Conservation (phyloP, 2,797 vertebrate genomes). For the Sebastes nivosus region DNA sequence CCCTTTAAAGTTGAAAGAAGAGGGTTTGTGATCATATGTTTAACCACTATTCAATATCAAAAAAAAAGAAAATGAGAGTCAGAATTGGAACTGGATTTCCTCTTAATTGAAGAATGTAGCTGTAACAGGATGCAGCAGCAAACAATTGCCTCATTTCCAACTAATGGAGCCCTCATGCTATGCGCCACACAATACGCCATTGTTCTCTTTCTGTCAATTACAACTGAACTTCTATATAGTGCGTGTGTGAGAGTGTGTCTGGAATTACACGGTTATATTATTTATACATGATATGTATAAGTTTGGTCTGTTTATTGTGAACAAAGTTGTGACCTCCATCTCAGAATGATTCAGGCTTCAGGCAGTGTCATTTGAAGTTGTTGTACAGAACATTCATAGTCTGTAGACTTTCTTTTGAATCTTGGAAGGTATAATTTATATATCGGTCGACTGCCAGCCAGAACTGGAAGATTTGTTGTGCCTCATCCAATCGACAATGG, state of each 20-base stretch:
- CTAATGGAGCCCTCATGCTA: neutral
- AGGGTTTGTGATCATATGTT: neutral
- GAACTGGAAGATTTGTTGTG: neutral
- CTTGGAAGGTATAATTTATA: neutral
- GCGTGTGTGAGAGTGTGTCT: neutral
- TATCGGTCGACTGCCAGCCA: neutral
- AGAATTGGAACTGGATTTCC: neutral
- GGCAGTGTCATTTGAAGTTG: neutral
- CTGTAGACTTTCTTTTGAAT: neutral
- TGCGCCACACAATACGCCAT: neutral
- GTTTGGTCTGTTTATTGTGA: neutral
- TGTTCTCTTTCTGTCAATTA: slow-evolving; percentile 16
- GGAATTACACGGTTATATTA: neutral
- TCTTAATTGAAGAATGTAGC: slow-evolving; percentile 7
- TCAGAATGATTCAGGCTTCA: neutral
- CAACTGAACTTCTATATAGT: neutral
- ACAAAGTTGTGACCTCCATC: neutral
- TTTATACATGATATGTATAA: neutral
- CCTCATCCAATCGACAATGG: neutral
- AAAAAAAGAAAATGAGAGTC: neutral
- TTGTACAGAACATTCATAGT: neutral
- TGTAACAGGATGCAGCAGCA: slow-evolving; percentile 14
- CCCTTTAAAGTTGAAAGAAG: neutral
- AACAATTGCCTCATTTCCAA: slow-evolving; percentile 13
- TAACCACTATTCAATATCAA: neutral